phyloP scores from a whole-genome alignment of 2,113 vertebrate species.

The Peromyscus polionotus region DNA sequence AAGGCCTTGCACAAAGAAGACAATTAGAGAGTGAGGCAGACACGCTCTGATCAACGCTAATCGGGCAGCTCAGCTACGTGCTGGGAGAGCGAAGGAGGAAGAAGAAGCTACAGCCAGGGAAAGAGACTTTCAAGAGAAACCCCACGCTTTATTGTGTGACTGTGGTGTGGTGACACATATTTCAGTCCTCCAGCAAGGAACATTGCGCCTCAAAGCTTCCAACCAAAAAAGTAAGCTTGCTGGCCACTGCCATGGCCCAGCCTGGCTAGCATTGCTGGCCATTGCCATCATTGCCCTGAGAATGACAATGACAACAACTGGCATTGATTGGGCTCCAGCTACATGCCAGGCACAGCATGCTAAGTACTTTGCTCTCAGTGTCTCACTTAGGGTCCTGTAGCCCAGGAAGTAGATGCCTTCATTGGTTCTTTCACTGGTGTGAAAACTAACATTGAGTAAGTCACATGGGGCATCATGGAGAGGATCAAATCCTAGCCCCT shows the following conservation, averaged over 20 bases:
- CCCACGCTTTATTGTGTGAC: background rate
- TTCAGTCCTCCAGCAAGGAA: constrained; percentile 17
- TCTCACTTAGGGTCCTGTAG: background rate
- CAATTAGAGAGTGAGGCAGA: constrained; percentile 63
- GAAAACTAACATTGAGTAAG: background rate
- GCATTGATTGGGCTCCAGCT: background rate
- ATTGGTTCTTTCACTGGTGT: background rate
- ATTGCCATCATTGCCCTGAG: background rate
- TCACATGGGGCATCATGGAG: background rate
- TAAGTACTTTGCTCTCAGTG: constrained; percentile 17
- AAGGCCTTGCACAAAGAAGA: constrained; percentile 44
- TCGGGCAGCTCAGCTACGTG: constrained; percentile 25
- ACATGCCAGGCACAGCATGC: background rate
- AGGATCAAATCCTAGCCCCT: background rate
- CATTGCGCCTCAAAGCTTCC: background rate
- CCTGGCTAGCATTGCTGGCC: background rate
- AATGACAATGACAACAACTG: background rate
- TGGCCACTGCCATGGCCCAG: background rate
- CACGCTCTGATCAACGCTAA: constrained; percentile 63
- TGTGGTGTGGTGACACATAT: background rate
- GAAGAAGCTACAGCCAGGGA: background rate
- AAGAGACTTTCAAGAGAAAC: constrained; percentile 50
- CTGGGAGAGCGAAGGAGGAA: constrained; percentile 14
- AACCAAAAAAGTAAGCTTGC: background rate
- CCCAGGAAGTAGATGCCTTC: background rate